Evolutionary conservation across 2,797 vertebrate species (phyloP).

Genomic region (Luscinia luscinia): DNA sequence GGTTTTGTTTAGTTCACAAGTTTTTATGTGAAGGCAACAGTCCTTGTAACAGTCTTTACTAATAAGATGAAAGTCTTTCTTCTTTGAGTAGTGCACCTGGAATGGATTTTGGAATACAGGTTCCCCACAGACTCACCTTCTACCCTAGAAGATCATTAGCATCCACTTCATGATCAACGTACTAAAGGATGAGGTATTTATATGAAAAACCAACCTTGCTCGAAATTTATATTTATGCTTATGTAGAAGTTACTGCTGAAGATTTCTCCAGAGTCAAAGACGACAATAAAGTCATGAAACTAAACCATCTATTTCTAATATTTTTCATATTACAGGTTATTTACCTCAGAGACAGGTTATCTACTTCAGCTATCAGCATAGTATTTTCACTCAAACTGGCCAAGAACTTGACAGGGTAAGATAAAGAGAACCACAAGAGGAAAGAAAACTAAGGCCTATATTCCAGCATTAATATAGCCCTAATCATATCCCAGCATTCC

Average conservation of each 20-base stretch:
- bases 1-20: not conserved
- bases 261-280: not conserved
- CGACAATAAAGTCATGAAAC: not conserved
- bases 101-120: not conserved
- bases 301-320: not conserved
- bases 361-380: not conserved
- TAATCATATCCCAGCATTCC: not conserved
- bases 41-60: not conserved
- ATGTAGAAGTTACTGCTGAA: not conserved
- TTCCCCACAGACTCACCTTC: not conserved
- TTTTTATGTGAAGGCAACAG: slow-evolving; percentile 26
- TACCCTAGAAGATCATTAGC: not conserved
- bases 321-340: not conserved
- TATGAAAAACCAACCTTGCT: rapidly evolving
- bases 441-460: not conserved
- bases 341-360: not conserved
- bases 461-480: not conserved
- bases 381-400: not conserved
- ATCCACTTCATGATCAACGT: not conserved
- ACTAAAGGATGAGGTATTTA: not conserved
- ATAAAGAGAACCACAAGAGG: not conserved
- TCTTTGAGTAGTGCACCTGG: not conserved
- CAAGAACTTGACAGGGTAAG: not conserved
- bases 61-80: not conserved
- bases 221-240: not conserved